Evolutionary conservation across 2,797 vertebrate genomes (phyloP).

Genomic region (Staurois parvus): DNA sequence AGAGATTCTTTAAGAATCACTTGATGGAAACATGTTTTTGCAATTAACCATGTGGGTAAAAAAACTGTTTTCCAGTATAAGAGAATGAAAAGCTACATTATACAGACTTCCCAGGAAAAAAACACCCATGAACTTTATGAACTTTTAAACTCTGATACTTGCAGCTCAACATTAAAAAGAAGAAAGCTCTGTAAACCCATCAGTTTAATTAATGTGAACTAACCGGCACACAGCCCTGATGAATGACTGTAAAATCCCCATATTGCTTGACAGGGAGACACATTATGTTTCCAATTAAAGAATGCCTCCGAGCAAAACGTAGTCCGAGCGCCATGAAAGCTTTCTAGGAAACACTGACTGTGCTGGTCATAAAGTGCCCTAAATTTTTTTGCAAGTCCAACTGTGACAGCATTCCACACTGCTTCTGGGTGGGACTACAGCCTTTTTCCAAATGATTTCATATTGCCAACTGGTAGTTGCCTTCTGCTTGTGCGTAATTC

Average conservation of each 20-base stretch:
- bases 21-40: background rate
- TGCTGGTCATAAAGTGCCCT: background rate
- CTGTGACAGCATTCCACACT: background rate
- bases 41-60: conserved; percentile 21
- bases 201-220: conserved; percentile 13
- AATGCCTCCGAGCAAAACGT: background rate
- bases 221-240: background rate
- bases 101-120: background rate
- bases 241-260: background rate
- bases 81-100: background rate
- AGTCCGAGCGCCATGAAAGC: background rate
- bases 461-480: background rate
- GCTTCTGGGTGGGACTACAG: background rate
- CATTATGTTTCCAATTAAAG: background rate
- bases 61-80: background rate
- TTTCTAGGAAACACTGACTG: background rate
- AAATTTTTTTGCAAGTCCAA: background rate
- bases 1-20: background rate
- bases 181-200: background rate
- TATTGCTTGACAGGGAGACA: background rate
- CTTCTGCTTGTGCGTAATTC: no score
- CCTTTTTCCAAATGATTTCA: no score
- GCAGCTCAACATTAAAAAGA: background rate
- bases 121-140: conserved; percentile 8
- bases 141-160: conserved; percentile 34